Evolutionary conservation across 2,113 vertebrate genomes (phyloP).

Genomic region (Vombatus ursinus): DNA sequence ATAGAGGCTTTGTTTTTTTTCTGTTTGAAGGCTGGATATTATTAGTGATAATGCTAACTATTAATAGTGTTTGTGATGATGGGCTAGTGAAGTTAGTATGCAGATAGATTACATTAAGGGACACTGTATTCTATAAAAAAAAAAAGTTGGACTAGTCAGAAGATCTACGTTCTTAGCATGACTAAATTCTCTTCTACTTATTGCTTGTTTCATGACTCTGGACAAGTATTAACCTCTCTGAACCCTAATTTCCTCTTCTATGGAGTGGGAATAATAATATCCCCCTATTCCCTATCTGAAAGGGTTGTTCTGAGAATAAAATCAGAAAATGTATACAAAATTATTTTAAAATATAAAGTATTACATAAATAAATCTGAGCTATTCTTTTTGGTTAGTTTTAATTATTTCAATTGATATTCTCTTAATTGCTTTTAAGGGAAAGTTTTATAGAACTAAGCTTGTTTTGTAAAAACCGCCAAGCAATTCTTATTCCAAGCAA

Average conservation of each 20-base stretch:
- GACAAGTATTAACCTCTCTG: too few relatives aligned
- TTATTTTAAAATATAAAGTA: too few relatives aligned
- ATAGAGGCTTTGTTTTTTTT: not conserved
- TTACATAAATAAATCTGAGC: too few relatives aligned
- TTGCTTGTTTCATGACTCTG: not conserved
- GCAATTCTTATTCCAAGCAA: slow-evolving; percentile 8
- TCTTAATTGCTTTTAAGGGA: slow-evolving; percentile 3
- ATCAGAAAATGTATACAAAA: too few relatives aligned
- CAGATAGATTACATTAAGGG: not conserved
- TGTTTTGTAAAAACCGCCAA: slow-evolving; percentile 39
- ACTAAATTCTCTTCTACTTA: not conserved
- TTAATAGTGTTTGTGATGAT: not conserved
- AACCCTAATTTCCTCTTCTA: too few relatives aligned
- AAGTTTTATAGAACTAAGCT: slow-evolving; percentile 22
- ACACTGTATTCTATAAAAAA: not conserved
- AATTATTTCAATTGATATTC: slow-evolving; percentile 14
- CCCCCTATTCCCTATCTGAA: too few relatives aligned
- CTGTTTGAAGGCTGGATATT: not conserved
- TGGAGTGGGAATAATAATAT: too few relatives aligned
- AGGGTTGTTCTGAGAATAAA: too few relatives aligned
- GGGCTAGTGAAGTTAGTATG: not conserved
- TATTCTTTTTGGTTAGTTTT: slow-evolving; percentile 5
- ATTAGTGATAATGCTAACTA: not conserved
- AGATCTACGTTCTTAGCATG: not conserved
- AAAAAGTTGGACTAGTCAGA: not conserved